Conservation (phyloP, 2,888 invertebrate genomes). For the Agriopis aurantiaria region DNA sequence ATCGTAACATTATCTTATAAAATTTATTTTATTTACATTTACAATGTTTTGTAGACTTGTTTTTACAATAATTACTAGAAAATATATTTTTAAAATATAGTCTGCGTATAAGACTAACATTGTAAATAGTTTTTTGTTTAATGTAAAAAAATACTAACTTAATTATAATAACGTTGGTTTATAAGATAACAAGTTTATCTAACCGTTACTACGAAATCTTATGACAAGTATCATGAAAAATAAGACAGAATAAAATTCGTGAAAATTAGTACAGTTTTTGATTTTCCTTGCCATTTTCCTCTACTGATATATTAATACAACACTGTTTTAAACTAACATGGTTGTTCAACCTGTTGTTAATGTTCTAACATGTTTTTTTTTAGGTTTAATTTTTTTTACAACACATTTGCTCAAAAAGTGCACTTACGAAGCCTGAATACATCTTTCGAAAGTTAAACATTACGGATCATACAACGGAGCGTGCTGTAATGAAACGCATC, state of each 20-base stretch:
- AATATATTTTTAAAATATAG: constrained; percentile 30
- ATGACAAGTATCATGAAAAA: constrained; percentile 81
- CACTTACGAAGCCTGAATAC: too few species aligned
- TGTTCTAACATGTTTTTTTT: too few species aligned
- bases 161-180: constrained; percentile 69
- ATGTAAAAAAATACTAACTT: constrained; percentile 56
- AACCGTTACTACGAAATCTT: constrained; percentile 83
- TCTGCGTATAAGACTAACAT: constrained; percentile 30
- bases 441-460: too few species aligned
- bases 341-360: too few species aligned
- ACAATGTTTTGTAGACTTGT: background rate
- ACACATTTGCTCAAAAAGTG: too few species aligned
- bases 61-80: constrained; percentile 5
- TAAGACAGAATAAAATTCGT: constrained; percentile 81
- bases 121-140: constrained; percentile 51
- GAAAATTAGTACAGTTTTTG: constrained; percentile 51
- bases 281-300: constrained; percentile 8
- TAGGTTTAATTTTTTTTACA: too few species aligned
- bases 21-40: background rate
- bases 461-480: too few species aligned
- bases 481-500: too few species aligned
- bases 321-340: too few species aligned
- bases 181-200: constrained; percentile 75
- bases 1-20: background rate
- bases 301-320: background rate